phyloP scores from a whole-genome alignment of 2,113 vertebrate species.

The Megaceryle torquata region DNA sequence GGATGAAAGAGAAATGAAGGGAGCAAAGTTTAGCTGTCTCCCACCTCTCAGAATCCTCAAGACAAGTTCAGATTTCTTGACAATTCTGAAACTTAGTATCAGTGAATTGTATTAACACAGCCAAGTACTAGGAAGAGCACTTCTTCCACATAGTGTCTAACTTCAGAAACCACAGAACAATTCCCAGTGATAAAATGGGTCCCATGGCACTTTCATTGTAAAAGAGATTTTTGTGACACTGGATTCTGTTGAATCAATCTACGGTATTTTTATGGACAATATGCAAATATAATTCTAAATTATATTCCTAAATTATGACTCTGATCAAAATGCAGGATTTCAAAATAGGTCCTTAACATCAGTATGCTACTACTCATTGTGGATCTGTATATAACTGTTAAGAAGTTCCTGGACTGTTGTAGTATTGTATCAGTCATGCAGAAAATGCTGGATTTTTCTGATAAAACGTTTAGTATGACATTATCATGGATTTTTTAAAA shows the following conservation, averaged over 20 bases:
- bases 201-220: neutral
- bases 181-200: neutral
- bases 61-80: neutral
- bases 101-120: neutral
- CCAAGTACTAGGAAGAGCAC: neutral
- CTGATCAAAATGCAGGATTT: neutral
- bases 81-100: neutral
- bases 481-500: neutral
- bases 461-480: neutral
- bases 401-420: neutral
- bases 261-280: neutral
- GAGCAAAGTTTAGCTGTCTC: neutral
- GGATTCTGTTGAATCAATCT: neutral
- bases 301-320: neutral
- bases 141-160: neutral
- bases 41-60: neutral
- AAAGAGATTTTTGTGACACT: neutral
- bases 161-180: neutral
- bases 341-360: neutral
- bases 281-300: neutral
- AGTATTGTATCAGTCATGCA: neutral
- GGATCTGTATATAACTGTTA: neutral
- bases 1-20: neutral
- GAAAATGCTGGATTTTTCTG: neutral
- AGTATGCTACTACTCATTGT: neutral